Evolutionary conservation across 2,797 vertebrate species (phyloP).

Genomic region (Australoheros facetus): DNA sequence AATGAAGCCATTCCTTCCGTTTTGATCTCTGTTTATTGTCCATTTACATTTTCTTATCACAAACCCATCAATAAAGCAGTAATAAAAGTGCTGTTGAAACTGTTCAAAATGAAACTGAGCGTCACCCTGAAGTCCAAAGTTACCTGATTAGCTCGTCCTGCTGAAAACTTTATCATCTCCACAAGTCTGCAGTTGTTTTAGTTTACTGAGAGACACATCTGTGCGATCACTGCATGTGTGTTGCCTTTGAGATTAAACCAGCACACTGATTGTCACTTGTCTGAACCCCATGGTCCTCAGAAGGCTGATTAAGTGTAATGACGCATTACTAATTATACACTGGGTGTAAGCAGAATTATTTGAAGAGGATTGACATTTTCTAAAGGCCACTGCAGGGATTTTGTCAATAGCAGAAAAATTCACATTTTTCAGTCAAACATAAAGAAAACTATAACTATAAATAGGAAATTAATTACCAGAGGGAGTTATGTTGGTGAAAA

Average conservation of each 20-base stretch:
- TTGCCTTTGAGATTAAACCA: background rate
- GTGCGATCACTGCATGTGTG: background rate
- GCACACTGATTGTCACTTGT: constrained; percentile 1
- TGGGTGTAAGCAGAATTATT: background rate
- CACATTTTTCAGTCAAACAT: background rate
- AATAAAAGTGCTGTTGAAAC: background rate
- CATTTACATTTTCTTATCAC: background rate
- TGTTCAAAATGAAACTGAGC: background rate
- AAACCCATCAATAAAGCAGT: background rate
- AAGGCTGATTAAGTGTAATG: constrained; percentile 6
- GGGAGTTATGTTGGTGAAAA: background rate
- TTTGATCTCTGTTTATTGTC: constrained; percentile 12
- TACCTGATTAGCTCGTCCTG: background rate
- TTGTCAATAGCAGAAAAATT: constrained; percentile 7
- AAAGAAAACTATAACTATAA: background rate
- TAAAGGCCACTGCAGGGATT: constrained; percentile 29
- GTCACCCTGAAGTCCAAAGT: background rate
- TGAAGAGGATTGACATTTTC: constrained; percentile 42
- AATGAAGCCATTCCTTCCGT: background rate
- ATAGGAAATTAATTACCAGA: background rate
- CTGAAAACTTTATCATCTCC: background rate
- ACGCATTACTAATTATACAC: background rate
- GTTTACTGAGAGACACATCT: constrained; percentile 1
- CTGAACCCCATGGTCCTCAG: background rate
- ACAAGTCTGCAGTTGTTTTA: background rate